phyloP scores from a whole-genome alignment of 2,888 invertebrate genomes.

The Cremastinae sp. region DNA sequence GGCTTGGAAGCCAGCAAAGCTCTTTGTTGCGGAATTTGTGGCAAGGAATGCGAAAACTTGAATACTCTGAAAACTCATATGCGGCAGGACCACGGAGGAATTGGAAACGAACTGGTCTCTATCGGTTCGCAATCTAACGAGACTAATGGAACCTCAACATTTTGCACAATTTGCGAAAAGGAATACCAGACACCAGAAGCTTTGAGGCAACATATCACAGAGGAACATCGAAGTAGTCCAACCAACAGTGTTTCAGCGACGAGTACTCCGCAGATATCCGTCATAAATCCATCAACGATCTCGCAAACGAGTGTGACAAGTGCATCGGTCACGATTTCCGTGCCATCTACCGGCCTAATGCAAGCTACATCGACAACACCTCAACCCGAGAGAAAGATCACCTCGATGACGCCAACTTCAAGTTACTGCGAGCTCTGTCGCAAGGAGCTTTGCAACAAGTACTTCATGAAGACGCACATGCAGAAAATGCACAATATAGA shows the following conservation, averaged over 20 bases:
- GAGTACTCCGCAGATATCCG: slow-evolving; percentile 42
- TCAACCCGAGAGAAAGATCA: slow-evolving; percentile 82
- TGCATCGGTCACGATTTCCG: slow-evolving; percentile 16
- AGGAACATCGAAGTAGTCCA: slow-evolving; percentile 83
- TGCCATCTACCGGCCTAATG: slow-evolving; percentile 45
- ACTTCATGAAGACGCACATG: slow-evolving; percentile 99
- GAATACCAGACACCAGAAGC: slow-evolving; percentile 84
- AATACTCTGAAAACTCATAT: slow-evolving; percentile 87
- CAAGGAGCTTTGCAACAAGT: slow-evolving; percentile 99
- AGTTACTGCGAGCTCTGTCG: slow-evolving; percentile 99
- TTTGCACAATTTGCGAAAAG: slow-evolving; percentile 83
- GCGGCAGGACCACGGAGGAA: slow-evolving; percentile 84
- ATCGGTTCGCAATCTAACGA: slow-evolving; percentile 71
- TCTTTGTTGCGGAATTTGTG: slow-evolving; percentile 85
- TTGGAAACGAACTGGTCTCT: slow-evolving; percentile 66
- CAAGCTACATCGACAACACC: slow-evolving; percentile 66
- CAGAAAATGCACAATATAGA: slow-evolving; percentile 98
- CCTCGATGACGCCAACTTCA: slow-evolving; percentile 86
- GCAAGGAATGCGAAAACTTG: slow-evolving; percentile 87
- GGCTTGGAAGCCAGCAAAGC: slow-evolving; percentile 85
- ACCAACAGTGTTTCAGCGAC: slow-evolving; percentile 60
- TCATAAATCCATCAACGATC: slow-evolving; percentile 38
- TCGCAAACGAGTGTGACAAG: slow-evolving; percentile 38
- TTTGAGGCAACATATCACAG: slow-evolving; percentile 86
- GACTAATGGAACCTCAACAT: slow-evolving; percentile 69